Percentiles rank a stretch among this genome's conserved stretches.
Evolutionary conservation across 2,113 vertebrate genomes (phyloP).

Genomic region (Martes martes): DNA sequence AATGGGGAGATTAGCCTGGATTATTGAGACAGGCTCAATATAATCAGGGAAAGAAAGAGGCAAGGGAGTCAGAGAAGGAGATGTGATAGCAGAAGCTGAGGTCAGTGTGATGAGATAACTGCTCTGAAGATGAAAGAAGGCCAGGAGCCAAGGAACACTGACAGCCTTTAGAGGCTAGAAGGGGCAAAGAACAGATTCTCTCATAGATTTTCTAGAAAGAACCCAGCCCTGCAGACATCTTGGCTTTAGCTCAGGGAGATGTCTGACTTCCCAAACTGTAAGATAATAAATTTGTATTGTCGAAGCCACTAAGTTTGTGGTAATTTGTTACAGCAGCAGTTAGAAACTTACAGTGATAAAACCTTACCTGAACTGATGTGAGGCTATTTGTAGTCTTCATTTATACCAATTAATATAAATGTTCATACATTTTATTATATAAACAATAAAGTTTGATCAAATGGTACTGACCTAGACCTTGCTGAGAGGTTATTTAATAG

Average conservation of each 20-base stretch:
- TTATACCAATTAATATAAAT: neutral
- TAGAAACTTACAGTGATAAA: neutral
- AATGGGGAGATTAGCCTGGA: neutral
- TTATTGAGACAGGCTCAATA: neutral
- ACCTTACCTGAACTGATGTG: neutral
- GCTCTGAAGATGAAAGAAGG: neutral
- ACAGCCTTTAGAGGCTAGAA: neutral
- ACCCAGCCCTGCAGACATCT: neutral
- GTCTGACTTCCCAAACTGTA: neutral
- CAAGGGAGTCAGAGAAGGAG: neutral
- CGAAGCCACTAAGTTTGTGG: neutral
- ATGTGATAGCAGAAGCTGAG: neutral
- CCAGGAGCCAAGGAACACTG: neutral
- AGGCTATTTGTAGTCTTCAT: neutral
- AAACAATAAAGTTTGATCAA: neutral
- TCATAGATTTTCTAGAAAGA: neutral
- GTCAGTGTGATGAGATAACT: neutral
- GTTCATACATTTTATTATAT: neutral
- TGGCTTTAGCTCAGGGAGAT: neutral
- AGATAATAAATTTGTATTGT: neutral
- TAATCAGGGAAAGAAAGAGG: neutral
- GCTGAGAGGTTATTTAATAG: neutral
- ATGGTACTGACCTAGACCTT: neutral
- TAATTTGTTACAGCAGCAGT: neutral
- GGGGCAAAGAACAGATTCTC: neutral